Base-by-base conservation (phyloP, 2,113 vertebrate species). In the Opisthocomus hoazin region DNA sequence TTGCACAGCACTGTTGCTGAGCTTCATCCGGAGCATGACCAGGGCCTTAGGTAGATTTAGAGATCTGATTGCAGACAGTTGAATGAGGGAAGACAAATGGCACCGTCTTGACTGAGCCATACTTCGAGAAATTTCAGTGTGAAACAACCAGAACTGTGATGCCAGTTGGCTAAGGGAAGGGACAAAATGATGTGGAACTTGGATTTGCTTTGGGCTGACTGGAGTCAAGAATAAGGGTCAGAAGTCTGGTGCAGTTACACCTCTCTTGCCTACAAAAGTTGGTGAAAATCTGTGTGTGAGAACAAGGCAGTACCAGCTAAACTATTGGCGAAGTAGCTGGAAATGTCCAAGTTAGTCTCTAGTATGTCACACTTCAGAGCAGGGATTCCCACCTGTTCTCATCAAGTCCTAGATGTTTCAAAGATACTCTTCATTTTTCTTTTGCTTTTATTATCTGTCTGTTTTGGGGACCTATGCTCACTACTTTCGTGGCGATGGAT, bases 371-470 rank as follows among this genome's bases (percentile, higher is more conserved):
- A 36, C 45, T 77, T 80, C 65, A 80, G 73, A 92, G 68, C 58
- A 61, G 89, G 93, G 70, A 78, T 89, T 92, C 36, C 66, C 39
- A 84, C 46, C 65, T 89, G 36, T 63, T 90, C 73, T 73, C 37
- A 50, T 83, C 80, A 83, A 69, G 50, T 81, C 57, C 3, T 6
- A 69, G 73, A 58, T 48, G 54, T 87, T 83, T 85, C 79, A 54
- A 54, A 86, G 79, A 37, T 50, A 53, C 21, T 75, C 41, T 84
- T 97, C 26, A 66, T 91, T 95, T 84, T 87, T 78, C 71, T 79
- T 92, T 78, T 86, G 71, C 71, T 87, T 50, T 94, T 95, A 51
- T 91, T 83, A 87, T 75, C 83, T 76, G 15, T 93, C 80, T 90
- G 78, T 89, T 82, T 89, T 71, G 77, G 85, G 74, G 54, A 46